These are phyloP conservation scores for Melipona quadrifasciata DNA, from an alignment of 1,140 invertebrate genomes.

Conservation along the genomic window DNA sequence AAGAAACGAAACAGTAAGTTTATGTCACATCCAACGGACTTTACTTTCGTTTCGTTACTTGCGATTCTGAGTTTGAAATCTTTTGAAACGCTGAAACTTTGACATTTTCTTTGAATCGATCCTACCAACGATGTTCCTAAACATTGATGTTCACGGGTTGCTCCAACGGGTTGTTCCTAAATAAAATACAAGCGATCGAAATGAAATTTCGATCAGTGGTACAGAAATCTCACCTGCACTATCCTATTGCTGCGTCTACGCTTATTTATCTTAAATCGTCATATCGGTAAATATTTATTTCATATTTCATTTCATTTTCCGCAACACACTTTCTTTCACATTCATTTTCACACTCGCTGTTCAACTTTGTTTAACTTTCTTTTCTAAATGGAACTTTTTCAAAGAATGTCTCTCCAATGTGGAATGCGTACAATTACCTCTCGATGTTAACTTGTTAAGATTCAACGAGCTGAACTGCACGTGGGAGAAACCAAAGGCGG, in stretches of 20 bases:
- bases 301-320: not conserved
- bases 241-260: not conserved
- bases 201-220: not conserved
- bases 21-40: not conserved
- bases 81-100: not conserved
- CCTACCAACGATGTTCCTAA: not conserved
- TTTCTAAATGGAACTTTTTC: not conserved
- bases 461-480: conserved; percentile 43
- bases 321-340: not conserved
- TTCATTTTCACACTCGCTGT: not conserved
- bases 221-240: not conserved
- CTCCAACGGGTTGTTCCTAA: not conserved
- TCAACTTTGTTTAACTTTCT: not conserved
- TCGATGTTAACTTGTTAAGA: conserved; percentile 42
- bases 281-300: not conserved
- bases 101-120: no score
- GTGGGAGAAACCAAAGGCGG: conserved; percentile 56
- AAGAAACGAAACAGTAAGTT: not conserved
- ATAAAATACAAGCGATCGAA: not conserved
- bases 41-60: not conserved
- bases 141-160: not conserved
- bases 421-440: not conserved
- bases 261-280: not conserved
- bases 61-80: not conserved
- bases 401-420: not conserved